Conservation (phyloP, 2,888 invertebrate genomes). For the Automeris io region DNA sequence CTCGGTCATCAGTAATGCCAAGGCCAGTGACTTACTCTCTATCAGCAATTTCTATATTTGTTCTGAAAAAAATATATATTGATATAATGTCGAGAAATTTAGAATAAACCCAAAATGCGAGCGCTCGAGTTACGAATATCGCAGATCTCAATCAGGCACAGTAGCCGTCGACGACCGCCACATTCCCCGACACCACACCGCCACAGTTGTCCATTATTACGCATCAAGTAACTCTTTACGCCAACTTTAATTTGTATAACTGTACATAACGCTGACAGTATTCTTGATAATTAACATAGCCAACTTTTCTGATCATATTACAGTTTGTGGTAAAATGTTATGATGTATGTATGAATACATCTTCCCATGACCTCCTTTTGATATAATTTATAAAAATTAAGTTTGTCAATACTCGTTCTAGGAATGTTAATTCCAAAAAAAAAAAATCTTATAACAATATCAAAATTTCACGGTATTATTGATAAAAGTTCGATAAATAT, state of each 20-base stretch:
- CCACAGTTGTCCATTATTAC: slow-evolving; percentile 17
- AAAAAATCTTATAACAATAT: background rate
- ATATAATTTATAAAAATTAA: background rate
- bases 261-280: slow-evolving; percentile 20
- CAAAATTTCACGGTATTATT: background rate
- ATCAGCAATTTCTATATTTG: no score
- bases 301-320: slow-evolving; percentile 2
- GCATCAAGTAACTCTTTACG: slow-evolving; percentile 30
- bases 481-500: background rate
- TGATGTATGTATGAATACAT: no score
- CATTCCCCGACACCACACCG: slow-evolving; percentile 22
- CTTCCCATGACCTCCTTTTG: background rate
- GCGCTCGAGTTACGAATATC: slow-evolving; percentile 33
- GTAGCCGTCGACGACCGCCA: slow-evolving; percentile 29
- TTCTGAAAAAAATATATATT: no score
- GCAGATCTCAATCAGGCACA: slow-evolving; percentile 40
- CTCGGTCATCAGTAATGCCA: no score
- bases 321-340: no score
- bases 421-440: background rate
- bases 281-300: slow-evolving; percentile 9
- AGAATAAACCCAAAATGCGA: slow-evolving; percentile 25
- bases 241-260: slow-evolving; percentile 28
- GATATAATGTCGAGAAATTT: background rate
- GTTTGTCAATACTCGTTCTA: background rate
- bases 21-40: no score